Base-by-base conservation (phyloP, 1,140 invertebrate genomes). In the Megalonaias nervosa region DNA sequence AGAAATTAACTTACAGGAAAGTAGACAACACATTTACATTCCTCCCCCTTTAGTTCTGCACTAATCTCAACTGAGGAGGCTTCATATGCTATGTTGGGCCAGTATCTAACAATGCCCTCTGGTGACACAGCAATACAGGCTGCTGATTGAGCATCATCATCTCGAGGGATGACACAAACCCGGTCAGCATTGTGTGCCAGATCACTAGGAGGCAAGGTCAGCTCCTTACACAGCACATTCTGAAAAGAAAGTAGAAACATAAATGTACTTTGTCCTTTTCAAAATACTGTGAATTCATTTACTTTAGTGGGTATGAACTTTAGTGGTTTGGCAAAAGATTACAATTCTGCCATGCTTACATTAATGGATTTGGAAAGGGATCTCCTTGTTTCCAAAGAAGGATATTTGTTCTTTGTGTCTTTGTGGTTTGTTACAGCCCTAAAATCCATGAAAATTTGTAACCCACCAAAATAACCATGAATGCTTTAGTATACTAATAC, bases 161-260 rank as follows among this genome's bases (percentile, higher is more conserved):
- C 92, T 67, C 77, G 81, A 65, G 94, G 92, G 88, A 96, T 96
- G 13, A 98, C 93, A 79, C 94, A 94, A 12, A 98, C 95, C 48
- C 98, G 93, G 75, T 96, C 94, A n/a, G 97, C 96, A 89, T 95
- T 94, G 89, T 98, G 97, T 3, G 95, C 95, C 19, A 98, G 91
- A 90, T 98, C 97, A 88, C 96, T 98, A 67, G 97, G 95, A 1
- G 97, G 97, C 19, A 99, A 89, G 4, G 94, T 94, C 5, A 99
- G 90, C 88, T 98, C 97, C 78, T 95, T 93, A 88, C 95, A 96
- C 67, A 89, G 86, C 17, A 83, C 93, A 92, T 75, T 84, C 89
- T 88, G 80, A 19, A 85, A 81, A 80, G 74, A 19, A 77, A 61
- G 31, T 61, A 80, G 23, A 70, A 31, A 23, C 31, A 57, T 59